A percentile compares a stretch with the other conserved stretches of the same genome.
Conservation (phyloP, 2,113 vertebrate species). For the Indri indri region DNA sequence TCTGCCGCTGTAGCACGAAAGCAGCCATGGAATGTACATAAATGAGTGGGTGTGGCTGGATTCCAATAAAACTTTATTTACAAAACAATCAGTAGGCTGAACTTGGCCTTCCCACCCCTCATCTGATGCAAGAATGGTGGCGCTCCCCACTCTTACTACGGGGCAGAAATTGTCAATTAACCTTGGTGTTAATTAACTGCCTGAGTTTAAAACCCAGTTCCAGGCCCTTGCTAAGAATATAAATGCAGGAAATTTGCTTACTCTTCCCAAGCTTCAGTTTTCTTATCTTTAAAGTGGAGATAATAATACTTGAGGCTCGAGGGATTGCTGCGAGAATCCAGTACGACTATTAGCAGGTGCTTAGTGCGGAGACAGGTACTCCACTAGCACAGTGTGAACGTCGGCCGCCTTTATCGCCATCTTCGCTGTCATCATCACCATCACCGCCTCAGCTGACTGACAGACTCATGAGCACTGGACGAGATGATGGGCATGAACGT, state of each 20-base stretch:
- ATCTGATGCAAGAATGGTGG: not conserved
- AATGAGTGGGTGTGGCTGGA: not conserved
- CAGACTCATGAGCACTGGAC: not conserved
- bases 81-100: not conserved
- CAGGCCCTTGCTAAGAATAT: not conserved
- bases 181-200: not conserved
- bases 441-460: not conserved
- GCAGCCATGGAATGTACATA: not conserved
- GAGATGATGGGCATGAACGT: not conserved
- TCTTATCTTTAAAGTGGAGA: not conserved
- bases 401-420: not conserved
- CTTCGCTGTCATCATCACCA: not conserved
- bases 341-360: not conserved
- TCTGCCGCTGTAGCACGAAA: not conserved
- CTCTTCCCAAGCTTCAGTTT: not conserved
- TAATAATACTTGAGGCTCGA: not conserved
- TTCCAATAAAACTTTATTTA: not conserved
- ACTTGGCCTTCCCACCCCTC: not conserved
- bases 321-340: not conserved
- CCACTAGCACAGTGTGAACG: accelerated
- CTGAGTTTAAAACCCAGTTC: not conserved
- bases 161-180: not conserved
- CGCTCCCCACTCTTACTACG: not conserved
- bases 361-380: not conserved
- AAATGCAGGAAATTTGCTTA: not conserved